Percentiles rank a stretch among this genome's conserved stretches.
Conservation (phyloP, 1,140 invertebrate species). For the Mercenaria mercenaria region DNA sequence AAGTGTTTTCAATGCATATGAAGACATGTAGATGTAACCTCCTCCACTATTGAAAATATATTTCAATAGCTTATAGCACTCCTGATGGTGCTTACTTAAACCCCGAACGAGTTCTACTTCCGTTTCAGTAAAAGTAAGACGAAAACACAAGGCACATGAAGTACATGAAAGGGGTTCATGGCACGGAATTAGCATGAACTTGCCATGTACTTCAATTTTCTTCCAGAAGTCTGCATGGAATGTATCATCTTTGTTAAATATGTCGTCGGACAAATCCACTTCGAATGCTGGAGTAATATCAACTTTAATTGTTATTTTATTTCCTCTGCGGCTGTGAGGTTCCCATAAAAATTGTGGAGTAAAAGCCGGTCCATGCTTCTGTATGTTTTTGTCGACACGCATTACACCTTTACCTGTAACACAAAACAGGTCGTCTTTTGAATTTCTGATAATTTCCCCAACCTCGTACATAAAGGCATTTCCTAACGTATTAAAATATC, state of each 20-base stretch:
- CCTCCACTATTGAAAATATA: not conserved
- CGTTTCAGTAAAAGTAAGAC: not conserved
- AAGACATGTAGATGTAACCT: not conserved
- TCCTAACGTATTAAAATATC: not conserved
- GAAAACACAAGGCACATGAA: not conserved
- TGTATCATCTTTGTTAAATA: not conserved
- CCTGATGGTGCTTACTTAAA: not conserved
- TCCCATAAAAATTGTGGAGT: not conserved
- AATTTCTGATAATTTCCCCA: too few relatives aligned
- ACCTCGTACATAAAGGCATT: not conserved
- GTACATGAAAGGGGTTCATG: not conserved
- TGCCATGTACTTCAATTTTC: not conserved
- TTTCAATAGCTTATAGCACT: not conserved
- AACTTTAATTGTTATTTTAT: not conserved
- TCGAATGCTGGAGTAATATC: not conserved
- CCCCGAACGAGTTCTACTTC: not conserved
- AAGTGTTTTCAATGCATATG: not conserved
- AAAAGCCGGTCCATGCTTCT: not conserved
- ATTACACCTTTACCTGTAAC: too few relatives aligned
- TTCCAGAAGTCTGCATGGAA: not conserved
- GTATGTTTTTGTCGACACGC: not conserved
- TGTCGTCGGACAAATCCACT: not conserved
- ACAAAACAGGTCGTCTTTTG: too few relatives aligned
- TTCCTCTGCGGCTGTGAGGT: not conserved
- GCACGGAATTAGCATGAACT: not conserved